These are phyloP conservation scores for Enchytraeus crypticus DNA, from an alignment of 2,888 invertebrate genomes.

Conservation along the genomic window DNA sequence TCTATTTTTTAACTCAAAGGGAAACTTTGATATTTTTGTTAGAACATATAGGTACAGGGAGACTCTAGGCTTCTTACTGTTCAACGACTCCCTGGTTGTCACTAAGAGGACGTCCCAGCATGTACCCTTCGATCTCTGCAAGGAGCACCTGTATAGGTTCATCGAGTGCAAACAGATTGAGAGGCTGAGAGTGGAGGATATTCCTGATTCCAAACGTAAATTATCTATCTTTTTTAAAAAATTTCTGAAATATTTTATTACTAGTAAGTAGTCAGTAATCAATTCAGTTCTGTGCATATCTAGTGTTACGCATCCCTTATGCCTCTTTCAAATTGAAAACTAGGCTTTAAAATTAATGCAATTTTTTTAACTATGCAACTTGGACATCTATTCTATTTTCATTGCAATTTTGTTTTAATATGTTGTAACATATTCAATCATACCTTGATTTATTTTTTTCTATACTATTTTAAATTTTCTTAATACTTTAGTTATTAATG, in stretches of 20 bases:
- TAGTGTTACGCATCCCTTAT: background rate
- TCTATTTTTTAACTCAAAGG: too few species aligned
- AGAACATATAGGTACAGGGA: too few species aligned
- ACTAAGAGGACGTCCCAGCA: conserved; percentile 38
- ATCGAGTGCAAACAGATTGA: conserved; percentile 34
- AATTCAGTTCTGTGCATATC: background rate
- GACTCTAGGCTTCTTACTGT: conserved; percentile 41
- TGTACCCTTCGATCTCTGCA: conserved; percentile 39
- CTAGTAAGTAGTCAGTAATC: background rate
- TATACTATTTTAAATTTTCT: too few species aligned
- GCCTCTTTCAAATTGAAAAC: background rate
- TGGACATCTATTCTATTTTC: too few species aligned
- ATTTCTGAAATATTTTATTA: background rate
- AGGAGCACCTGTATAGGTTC: conserved; percentile 38
- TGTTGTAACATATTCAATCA: too few species aligned
- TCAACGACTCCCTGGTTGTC: conserved; percentile 44
- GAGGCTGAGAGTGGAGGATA: conserved; percentile 36
- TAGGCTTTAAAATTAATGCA: background rate
- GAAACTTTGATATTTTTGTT: too few species aligned
- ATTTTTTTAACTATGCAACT: too few species aligned
- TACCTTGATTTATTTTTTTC: too few species aligned
- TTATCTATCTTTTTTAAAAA: background rate
- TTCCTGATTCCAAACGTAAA: conserved; percentile 45
- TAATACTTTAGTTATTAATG: too few species aligned
- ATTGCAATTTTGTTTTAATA: too few species aligned